A percentile compares a stretch with the other conserved stretches of the same genome.
Evolutionary conservation across 2,888 invertebrate genomes (phyloP).

Genomic region (Acanthococcus lagerstroemiae): DNA sequence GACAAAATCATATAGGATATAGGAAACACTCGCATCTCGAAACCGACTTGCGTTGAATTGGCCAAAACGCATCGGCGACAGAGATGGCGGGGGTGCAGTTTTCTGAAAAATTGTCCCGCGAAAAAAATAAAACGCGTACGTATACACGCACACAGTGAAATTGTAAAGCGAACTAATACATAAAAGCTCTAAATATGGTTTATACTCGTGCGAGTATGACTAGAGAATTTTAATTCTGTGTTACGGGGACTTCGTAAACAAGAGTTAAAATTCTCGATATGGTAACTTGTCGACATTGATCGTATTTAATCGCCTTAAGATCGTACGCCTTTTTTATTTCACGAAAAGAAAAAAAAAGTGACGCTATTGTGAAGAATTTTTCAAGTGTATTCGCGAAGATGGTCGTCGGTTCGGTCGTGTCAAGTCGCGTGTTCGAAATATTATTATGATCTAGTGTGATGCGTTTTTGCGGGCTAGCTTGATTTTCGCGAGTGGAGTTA

Average conservation of each 20-base stretch:
- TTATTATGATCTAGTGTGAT: no score
- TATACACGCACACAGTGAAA: no score
- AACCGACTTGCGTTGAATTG: no score
- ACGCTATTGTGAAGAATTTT: not conserved
- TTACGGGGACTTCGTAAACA: slow-evolving; percentile 14
- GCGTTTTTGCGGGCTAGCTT: not conserved
- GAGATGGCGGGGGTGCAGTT: no score
- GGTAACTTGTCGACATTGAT: slow-evolving; percentile 20
- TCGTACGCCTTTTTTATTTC: slow-evolving; percentile 8
- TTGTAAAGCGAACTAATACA: not conserved
- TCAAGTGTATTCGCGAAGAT: not conserved
- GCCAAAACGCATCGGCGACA: no score
- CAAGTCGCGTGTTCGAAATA: no score
- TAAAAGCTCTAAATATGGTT: slow-evolving; percentile 17
- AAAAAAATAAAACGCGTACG: no score
- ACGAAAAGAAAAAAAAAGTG: not conserved
- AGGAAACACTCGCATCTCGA: no score
- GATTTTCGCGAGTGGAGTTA: not conserved
- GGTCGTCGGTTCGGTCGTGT: not conserved
- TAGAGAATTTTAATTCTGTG: slow-evolving; percentile 14
- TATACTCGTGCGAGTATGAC: not conserved
- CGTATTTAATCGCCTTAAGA: slow-evolving; percentile 12
- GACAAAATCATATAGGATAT: no score
- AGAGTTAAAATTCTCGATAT: slow-evolving; percentile 9
- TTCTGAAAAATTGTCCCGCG: no score